A percentile compares a stretch with the other conserved stretches of the same genome.
Evolutionary conservation across 2,888 invertebrate genomes (phyloP).

Genomic region (Tipula unca): DNA sequence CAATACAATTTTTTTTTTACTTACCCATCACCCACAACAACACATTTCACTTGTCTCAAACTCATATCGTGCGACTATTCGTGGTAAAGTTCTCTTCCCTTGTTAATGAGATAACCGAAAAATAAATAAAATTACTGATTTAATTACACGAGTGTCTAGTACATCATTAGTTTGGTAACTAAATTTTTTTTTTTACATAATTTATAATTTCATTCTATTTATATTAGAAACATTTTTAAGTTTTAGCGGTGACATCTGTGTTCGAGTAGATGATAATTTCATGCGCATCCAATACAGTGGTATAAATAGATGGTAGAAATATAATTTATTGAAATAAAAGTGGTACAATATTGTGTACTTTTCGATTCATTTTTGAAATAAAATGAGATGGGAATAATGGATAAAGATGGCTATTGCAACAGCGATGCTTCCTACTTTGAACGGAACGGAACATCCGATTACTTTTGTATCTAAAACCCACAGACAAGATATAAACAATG

Average conservation of each 20-base stretch:
- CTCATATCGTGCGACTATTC: not conserved
- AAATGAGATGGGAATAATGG: too few species aligned
- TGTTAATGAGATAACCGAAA: too few species aligned
- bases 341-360: too few species aligned
- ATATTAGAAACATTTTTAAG: not conserved
- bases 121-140: too few species aligned
- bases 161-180: not conserved
- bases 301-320: not conserved
- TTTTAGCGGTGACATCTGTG: not conserved
- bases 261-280: not conserved
- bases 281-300: not conserved
- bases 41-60: not conserved
- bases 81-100: too few species aligned
- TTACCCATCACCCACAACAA: not conserved
- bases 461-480: too few species aligned
- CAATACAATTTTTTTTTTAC: not conserved
- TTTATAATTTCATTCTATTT: not conserved
- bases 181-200: not conserved
- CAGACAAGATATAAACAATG: too few species aligned
- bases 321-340: too few species aligned
- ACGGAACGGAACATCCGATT: too few species aligned
- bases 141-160: not conserved
- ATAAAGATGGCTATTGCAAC: too few species aligned
- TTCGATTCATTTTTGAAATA: too few species aligned
- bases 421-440: too few species aligned